Percentiles rank a stretch among this genome's conserved stretches.
Conservation (phyloP, 2,888 invertebrate species). For the Dysmachus trigonus region DNA sequence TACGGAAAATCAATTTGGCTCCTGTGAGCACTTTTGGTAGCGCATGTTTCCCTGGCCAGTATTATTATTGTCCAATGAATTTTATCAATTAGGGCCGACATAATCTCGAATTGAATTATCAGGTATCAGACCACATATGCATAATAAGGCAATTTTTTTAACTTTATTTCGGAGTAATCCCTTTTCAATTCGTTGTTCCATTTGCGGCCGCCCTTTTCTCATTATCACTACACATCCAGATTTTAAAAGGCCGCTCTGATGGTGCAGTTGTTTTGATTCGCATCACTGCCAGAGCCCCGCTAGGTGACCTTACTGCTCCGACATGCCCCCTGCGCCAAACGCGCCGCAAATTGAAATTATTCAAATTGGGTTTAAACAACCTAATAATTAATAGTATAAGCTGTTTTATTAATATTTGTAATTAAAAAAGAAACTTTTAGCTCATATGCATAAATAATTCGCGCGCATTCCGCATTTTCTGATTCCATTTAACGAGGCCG, state of each 20-base stretch:
- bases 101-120: slow-evolving; percentile 40
- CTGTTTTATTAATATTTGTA: slow-evolving; percentile 23
- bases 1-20: slow-evolving; percentile 37
- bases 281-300: not conserved
- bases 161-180: slow-evolving; percentile 39
- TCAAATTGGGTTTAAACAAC: slow-evolving; percentile 29
- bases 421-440: slow-evolving; percentile 24
- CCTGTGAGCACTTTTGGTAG: slow-evolving; percentile 31
- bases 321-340: not conserved
- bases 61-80: slow-evolving; percentile 31
- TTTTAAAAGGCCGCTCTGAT: not conserved
- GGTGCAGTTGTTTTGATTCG: slow-evolving; percentile 31
- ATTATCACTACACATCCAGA: slow-evolving; percentile 18
- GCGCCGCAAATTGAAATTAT: slow-evolving; percentile 30
- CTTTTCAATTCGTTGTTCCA: slow-evolving; percentile 27
- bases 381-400: slow-evolving; percentile 35
- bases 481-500: slow-evolving; percentile 33
- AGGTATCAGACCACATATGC: slow-evolving; percentile 27
- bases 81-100: slow-evolving; percentile 35
- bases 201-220: slow-evolving; percentile 20
- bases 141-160: slow-evolving; percentile 42
- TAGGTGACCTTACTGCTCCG: not conserved
- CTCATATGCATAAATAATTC: slow-evolving; percentile 39
- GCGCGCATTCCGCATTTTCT: slow-evolving; percentile 12
- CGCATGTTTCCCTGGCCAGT: not conserved